Base-by-base conservation (phyloP, 2,113 vertebrate genomes). In the Cyprinodon tularosa region DNA sequence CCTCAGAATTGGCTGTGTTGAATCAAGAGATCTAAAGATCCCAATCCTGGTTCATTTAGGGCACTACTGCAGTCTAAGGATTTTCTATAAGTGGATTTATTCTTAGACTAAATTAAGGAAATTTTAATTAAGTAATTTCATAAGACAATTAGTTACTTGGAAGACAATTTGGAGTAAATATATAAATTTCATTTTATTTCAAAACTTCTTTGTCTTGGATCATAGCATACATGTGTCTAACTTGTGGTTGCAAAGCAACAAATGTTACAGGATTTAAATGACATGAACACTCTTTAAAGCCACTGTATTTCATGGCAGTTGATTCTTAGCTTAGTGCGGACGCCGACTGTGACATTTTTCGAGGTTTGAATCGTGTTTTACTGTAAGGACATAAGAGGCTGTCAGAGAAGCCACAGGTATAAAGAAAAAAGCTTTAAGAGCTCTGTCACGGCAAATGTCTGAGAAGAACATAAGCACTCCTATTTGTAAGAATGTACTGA, bases 401-500 rank as follows among this genome's bases (percentile, higher is more conserved):
- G 63, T 73, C 62, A 53, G 22, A 12, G 1, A 9, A n/a, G 69
- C 39, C 44, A 48, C 4, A 12, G 62, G 42, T 15, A 57, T 64
- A 70, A 1, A 7, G 14, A 12, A 61, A 60, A 63, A 10, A 42
- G n/a, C 38, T 44, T 29, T 40, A n/a, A 66, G 71, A 66, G 45
- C 15, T 61, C 36, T 38, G 65, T 64, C 65, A 3, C 72, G 47
- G 57, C 62, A 77, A 77, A 60, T 17, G 47, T 68, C n/a, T 47
- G 15, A 81, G 69, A n/a, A 62, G 15, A 3, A 62, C 44, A 69
- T 4, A 57, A 68, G 14, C 36, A 36, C 50, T 36, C 1, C 29
- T 66, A 37, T 47, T 73, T 71, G 40, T 65, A 12, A 76, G 66
- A 80, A 74, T 12, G 13, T 22, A 67, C 8, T 65, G 39, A 72